Conservation (phyloP, 2,888 invertebrate species). For the Aquatica leii region DNA sequence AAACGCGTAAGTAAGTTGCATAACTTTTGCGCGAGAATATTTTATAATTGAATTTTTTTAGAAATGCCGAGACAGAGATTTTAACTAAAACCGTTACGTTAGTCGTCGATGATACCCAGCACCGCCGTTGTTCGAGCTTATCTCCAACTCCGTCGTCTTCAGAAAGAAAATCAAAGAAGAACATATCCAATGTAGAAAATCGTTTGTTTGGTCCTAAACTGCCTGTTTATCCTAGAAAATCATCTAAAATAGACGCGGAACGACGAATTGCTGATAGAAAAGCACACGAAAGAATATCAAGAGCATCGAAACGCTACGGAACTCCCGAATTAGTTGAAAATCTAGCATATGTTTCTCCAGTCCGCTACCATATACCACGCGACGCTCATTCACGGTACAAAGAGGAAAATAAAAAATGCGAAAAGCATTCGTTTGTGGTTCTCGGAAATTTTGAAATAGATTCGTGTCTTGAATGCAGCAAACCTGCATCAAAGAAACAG, state of each 20-base stretch:
- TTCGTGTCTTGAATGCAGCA: slow-evolving; percentile 32
- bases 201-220: slow-evolving; percentile 28
- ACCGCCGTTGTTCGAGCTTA: slow-evolving; percentile 33
- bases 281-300: neutral
- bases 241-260: neutral
- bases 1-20: slow-evolving; percentile 4
- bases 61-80: no score
- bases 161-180: slow-evolving; percentile 38
- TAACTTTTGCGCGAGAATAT: slow-evolving; percentile 8
- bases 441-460: slow-evolving; percentile 20
- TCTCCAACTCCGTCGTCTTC: slow-evolving; percentile 24
- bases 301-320: slow-evolving; percentile 45
- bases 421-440: slow-evolving; percentile 48
- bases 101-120: neutral
- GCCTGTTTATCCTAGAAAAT: neutral
- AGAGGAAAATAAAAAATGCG: slow-evolving; percentile 24
- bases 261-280: neutral
- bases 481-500: slow-evolving; percentile 34
- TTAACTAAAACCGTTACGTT: neutral
- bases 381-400: slow-evolving; percentile 17
- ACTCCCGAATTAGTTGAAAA: slow-evolving; percentile 51
- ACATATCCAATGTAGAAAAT: slow-evolving; percentile 27
- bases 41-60: neutral
- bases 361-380: slow-evolving; percentile 26
- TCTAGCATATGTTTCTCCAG: slow-evolving; percentile 41